Conservation (phyloP, 2,888 invertebrate genomes). For the Cheilosia urbana region DNA sequence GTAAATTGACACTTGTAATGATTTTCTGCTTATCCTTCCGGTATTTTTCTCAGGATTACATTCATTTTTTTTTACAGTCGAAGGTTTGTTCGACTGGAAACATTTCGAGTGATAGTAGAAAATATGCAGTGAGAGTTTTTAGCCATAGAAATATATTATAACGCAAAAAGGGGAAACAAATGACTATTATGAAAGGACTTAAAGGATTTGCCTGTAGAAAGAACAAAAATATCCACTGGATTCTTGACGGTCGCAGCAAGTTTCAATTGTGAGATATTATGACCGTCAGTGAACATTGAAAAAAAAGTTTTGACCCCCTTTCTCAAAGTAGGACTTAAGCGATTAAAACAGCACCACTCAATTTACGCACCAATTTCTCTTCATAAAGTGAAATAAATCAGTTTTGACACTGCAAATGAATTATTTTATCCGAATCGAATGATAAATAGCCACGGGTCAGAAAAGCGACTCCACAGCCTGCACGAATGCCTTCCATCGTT, state of each 20-base stretch:
- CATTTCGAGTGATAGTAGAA: background rate
- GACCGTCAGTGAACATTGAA: background rate
- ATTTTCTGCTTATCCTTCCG: conserved; percentile 60
- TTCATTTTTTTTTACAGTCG: background rate
- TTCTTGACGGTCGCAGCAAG: too few species aligned
- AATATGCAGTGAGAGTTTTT: background rate
- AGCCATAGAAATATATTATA: too few species aligned
- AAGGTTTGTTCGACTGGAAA: background rate
- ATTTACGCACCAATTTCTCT: background rate
- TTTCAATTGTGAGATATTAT: too few species aligned
- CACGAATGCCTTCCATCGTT: background rate
- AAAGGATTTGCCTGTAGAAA: too few species aligned
- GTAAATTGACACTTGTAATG: background rate
- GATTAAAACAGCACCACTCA: conserved; percentile 7
- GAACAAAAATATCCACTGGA: too few species aligned
- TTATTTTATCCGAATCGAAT: conserved; percentile 18
- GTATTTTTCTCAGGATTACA: conserved; percentile 6
- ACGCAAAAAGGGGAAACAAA: background rate
- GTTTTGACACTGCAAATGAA: conserved; percentile 14
- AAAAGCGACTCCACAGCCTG: background rate
- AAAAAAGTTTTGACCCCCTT: too few species aligned
- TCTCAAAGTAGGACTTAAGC: background rate
- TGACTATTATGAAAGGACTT: background rate
- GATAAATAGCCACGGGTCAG: conserved; percentile 4
- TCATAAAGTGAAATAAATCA: conserved; percentile 13